These are phyloP conservation scores for Hesperia comma DNA, from an alignment of 2,888 invertebrate genomes.

Conservation along the genomic window DNA sequence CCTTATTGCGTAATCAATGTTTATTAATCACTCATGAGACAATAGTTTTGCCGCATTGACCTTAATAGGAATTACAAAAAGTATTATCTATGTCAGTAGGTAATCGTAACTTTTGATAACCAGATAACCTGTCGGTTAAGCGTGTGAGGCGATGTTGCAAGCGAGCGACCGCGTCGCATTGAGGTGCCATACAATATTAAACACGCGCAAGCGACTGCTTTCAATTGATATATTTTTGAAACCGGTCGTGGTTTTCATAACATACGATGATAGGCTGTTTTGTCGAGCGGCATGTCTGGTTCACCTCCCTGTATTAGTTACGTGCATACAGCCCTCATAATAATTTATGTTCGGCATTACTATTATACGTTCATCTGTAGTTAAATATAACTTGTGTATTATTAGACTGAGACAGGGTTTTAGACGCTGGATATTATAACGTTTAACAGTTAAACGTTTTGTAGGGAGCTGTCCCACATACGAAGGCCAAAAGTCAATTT, in stretches of 20 bases:
- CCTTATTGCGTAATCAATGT: neutral
- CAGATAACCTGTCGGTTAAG: conserved; percentile 62
- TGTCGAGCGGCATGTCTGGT: conserved; percentile 44
- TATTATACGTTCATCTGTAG: conserved; percentile 5
- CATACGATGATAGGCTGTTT: conserved; percentile 50
- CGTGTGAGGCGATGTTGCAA: conserved; percentile 68
- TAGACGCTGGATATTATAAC: neutral
- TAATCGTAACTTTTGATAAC: conserved; percentile 35
- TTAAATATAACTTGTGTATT: conserved; percentile 1
- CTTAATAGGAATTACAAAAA: conserved; percentile 26
- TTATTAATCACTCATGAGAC: neutral
- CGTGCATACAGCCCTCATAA: neutral
- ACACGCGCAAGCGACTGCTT: conserved; percentile 69
- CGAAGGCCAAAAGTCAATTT: conserved; percentile 73
- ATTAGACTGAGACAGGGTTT: conserved; percentile 3
- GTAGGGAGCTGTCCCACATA: conserved; percentile 62
- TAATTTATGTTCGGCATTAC: conserved; percentile 30
- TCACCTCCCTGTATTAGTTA: conserved; percentile 25
- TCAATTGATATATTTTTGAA: conserved; percentile 81
- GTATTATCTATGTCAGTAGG: conserved; percentile 33
- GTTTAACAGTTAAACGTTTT: conserved; percentile 22
- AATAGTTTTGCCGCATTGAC: conserved; percentile 8
- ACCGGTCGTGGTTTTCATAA: conserved; percentile 80
- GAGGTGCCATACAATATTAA: conserved; percentile 70
- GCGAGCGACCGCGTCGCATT: conserved; percentile 46